Percentiles rank a stretch among this genome's conserved stretches.
Conservation (phyloP, 2,888 invertebrate species). For the Tetanocera ferruginea region DNA sequence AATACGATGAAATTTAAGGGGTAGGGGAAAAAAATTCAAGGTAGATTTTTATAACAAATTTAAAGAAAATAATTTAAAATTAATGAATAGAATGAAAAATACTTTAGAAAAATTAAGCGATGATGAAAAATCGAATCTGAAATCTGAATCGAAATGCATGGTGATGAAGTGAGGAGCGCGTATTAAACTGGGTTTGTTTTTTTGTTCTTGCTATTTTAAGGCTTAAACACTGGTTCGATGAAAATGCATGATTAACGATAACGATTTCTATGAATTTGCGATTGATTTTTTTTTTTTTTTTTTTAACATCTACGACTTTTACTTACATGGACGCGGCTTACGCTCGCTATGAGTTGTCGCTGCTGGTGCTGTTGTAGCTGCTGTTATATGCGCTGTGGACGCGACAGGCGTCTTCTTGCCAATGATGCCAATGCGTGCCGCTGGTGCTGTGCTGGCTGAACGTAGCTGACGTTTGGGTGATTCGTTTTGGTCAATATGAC, state of each 20-base stretch:
- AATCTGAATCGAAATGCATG: not conserved
- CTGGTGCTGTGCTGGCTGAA: constrained; percentile 69
- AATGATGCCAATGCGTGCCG: constrained; percentile 74
- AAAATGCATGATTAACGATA: constrained; percentile 27
- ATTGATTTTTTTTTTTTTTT: constrained; percentile 40
- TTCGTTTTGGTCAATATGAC: constrained; percentile 73
- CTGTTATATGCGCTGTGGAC: constrained; percentile 67
- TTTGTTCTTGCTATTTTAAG: too few relatives aligned
- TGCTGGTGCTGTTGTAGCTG: constrained; percentile 23
- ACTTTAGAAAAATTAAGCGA: not conserved
- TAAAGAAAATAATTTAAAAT: too few relatives aligned
- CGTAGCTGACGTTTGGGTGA: constrained; percentile 84
- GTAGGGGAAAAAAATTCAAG: too few relatives aligned
- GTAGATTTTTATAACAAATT: too few relatives aligned
- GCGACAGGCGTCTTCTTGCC: constrained; percentile 75
- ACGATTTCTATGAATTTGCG: constrained; percentile 36
- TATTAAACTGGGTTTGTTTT: too few relatives aligned
- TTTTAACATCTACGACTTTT: constrained; percentile 47
- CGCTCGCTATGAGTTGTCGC: constrained; percentile 68
- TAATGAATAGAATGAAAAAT: not conserved
- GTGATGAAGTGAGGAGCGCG: too few relatives aligned
- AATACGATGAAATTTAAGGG: too few relatives aligned
- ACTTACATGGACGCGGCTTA: constrained; percentile 82
- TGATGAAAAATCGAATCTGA: not conserved
- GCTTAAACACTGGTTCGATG: not conserved